Base-by-base conservation (phyloP, 2,113 vertebrate genomes). In the Uria aalge region DNA sequence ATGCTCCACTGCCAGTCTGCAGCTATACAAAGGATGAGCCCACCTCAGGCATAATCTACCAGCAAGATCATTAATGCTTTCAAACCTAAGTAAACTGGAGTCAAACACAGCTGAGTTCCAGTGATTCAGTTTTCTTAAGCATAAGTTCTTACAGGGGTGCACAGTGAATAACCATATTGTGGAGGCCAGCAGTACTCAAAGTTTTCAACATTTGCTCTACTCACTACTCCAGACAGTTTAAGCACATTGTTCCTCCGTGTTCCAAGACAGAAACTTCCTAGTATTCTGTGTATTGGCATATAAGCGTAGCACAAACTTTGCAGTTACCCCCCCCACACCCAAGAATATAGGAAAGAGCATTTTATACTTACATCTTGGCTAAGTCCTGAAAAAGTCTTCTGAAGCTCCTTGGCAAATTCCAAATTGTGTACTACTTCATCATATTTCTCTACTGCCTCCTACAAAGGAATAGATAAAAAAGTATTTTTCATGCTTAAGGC, bases 351-450 rank as follows among this genome's bases (percentile, higher is more conserved):
- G 14, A 6, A 94, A 24, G 2, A 79, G 4, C 5, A 55, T 32
- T 79, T 84, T 57, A 79, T 92, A 97, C 99, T 99, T 97, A 99
- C 99, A 76, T 98, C 99, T 98, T 99, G 99, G 90, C 99, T 99
- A 91, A 99, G 97, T 55, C 95, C 95, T 73, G 98, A 98, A 96
- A 99, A 98, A 64, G 99, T 99, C 97, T 98, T 99, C 95, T 99
- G 99, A 91, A 99, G 98, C n/a, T 99, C 99, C 97, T 97, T 99
- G 59, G 99, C 99, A 97, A 99, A 99, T 21, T 98, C 98, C 94
- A 99, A 97, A 86, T 99, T 99, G 95, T 99, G 99, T 30, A 99
- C 57, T 87, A 99, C 99, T 98, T 99, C 99, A 32, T 99, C 99
- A 4, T 99, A 99, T 93, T 99, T 99, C 68, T 98, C 98, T 80